Base-by-base conservation (phyloP, 2,113 vertebrate genomes). In the Neofelis nebulosa region DNA sequence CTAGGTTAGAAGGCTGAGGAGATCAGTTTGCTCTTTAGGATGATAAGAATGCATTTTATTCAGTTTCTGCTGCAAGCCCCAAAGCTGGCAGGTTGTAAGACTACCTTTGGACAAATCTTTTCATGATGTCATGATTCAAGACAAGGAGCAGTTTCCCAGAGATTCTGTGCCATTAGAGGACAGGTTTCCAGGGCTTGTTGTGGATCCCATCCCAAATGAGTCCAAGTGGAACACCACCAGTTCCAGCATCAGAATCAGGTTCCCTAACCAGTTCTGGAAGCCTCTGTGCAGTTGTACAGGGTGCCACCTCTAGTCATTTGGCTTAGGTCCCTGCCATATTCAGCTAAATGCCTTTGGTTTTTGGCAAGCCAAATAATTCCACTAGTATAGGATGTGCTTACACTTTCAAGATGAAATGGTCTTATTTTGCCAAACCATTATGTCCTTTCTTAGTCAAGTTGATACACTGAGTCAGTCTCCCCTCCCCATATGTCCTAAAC, bases 351-450 rank as follows among this genome's bases (percentile, higher is more conserved):
- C 48, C 69, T 98, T 90, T 68, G 50, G 91, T 91, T 94, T 96
- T 96, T 88, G 78, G 93, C 94, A 79, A 84, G 31, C 55, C 81
- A 94, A 57, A 7, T 31, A 31, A 63, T 93, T 96, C 84, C 45
- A 71, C 11, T 55, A 52, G 79, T 74, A 76, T 15, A 86, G 7
- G 27, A 86, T 86, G 74, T 78, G 61, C 74, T 94, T 71, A 81
- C 25, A 94, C 94, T 95, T 96, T 87, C 85, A 93, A 68, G 97
- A 87, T 90, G 89, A 93, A 89, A 94, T 82, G 79, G 25, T 85
- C 66, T 85, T 68, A 66, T 93, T 65, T 91, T 97, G 92, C 89
- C 92, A 94, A 97, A 91, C 23, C 18, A 36, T 92, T 94, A 73
- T 89, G 69, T 81, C n/a, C 66, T 96, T 97, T 95, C 76, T 89